Percentiles rank a stretch among this genome's conserved stretches.
Conservation (phyloP, 1,140 invertebrate genomes). For the Globodera ellingtonae region DNA sequence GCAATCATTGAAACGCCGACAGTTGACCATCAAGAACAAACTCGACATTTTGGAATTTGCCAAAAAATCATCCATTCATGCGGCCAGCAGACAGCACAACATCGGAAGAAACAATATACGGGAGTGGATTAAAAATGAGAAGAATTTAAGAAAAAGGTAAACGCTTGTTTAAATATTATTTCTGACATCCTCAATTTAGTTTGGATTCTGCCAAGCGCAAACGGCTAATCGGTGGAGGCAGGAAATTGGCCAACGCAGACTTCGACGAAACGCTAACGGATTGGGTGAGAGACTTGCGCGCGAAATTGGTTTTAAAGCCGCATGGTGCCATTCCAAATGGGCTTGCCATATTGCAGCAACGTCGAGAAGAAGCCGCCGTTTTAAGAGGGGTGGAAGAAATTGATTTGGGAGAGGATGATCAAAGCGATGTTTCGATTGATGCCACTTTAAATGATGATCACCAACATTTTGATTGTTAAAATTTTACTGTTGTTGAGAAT, state of each 20-base stretch:
- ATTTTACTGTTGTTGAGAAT: too few species aligned
- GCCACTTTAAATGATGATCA: too few species aligned
- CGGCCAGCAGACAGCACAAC: not conserved
- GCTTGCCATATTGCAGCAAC: too few species aligned
- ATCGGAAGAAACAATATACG: not conserved
- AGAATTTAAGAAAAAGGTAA: not conserved
- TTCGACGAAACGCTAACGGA: not conserved
- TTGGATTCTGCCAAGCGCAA: not conserved
- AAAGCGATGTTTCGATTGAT: too few species aligned
- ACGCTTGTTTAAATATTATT: not conserved
- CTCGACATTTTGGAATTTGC: conserved; percentile 17
- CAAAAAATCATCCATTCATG: not conserved
- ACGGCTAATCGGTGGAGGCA: conserved; percentile 11
- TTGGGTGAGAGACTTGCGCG: conserved; percentile 11
- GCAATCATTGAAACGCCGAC: not conserved
- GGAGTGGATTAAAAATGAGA: conserved; percentile 1
- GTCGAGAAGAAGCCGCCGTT: too few species aligned
- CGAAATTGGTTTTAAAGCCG: too few species aligned
- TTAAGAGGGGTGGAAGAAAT: too few species aligned
- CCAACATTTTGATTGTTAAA: too few species aligned
- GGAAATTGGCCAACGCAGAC: not conserved
- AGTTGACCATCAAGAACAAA: conserved; percentile 9
- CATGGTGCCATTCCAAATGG: too few species aligned
- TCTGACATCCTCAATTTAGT: too few species aligned
- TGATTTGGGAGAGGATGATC: too few species aligned